Conservation (phyloP, 2,888 invertebrate genomes). For the Lycocerus yunnanus region DNA sequence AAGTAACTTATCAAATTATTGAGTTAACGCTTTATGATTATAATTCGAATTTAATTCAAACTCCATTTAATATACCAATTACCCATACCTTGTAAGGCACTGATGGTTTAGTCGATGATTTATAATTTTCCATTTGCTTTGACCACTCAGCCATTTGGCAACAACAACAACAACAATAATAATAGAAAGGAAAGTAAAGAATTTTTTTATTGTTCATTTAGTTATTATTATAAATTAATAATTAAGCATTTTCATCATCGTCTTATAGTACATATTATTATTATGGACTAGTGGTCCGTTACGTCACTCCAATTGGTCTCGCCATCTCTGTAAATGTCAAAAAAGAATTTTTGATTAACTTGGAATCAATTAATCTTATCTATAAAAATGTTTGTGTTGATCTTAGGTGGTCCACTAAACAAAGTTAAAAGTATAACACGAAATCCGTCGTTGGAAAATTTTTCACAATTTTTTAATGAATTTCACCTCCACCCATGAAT, state of each 20-base stretch:
- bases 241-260: not conserved
- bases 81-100: not conserved
- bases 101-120: not conserved
- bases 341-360: not conserved
- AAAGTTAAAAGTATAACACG: not conserved
- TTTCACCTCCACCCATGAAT: conserved; percentile 30
- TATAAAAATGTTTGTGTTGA: not conserved
- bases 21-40: not conserved
- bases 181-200: not conserved
- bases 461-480: not conserved
- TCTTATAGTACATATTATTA: no score
- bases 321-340: no score
- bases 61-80: not conserved
- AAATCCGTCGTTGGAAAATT: not conserved
- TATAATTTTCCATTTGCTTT: not conserved
- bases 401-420: not conserved
- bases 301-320: no score
- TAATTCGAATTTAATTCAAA: not conserved
- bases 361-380: not conserved
- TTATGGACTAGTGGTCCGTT: no score
- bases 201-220: no score
- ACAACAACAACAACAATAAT: no score
- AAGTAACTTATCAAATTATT: not conserved
- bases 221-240: not conserved
- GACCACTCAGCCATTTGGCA: not conserved